These are phyloP conservation scores for Gryon sp. DNA, from an alignment of 1,140 invertebrate species.

Conservation along the genomic window DNA sequence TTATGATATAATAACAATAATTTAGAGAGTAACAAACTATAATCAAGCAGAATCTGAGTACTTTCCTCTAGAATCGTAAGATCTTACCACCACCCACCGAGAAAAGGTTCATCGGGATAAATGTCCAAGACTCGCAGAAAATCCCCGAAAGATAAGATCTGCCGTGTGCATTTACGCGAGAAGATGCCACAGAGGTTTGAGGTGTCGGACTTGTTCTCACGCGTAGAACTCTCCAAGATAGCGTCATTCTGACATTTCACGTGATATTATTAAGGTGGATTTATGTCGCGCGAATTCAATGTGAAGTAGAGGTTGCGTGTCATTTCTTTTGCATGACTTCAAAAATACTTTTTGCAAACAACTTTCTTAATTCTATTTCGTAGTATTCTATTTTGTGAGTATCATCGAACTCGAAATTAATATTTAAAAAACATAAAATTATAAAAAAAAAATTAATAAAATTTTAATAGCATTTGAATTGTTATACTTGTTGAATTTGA, in stretches of 20 bases:
- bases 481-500: no score
- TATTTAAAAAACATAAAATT: no score
- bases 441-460: slow-evolving; percentile 1
- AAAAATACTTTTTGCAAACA: slow-evolving; percentile 3
- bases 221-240: slow-evolving; percentile 69
- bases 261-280: slow-evolving; percentile 76
- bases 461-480: no score
- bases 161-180: slow-evolving; percentile 60
- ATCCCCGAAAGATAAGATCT: slow-evolving; percentile 67
- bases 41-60: slow-evolving; percentile 12
- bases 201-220: slow-evolving; percentile 75
- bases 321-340: neutral
- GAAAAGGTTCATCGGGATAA: slow-evolving; percentile 58
- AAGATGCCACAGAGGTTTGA: slow-evolving; percentile 64
- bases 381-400: no score
- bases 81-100: slow-evolving; percentile 57
- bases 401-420: no score
- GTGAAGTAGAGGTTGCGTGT: slow-evolving; percentile 44
- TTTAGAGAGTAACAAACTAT: neutral
- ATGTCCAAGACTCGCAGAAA: slow-evolving; percentile 56
- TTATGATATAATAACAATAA: slow-evolving; percentile 8
- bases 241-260: slow-evolving; percentile 67
- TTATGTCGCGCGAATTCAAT: slow-evolving; percentile 66
- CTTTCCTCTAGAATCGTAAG: slow-evolving; percentile 38
- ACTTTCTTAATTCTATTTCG: no score